phyloP scores from a whole-genome alignment of 2,113 vertebrate genomes.

The Psophia crepitans region DNA sequence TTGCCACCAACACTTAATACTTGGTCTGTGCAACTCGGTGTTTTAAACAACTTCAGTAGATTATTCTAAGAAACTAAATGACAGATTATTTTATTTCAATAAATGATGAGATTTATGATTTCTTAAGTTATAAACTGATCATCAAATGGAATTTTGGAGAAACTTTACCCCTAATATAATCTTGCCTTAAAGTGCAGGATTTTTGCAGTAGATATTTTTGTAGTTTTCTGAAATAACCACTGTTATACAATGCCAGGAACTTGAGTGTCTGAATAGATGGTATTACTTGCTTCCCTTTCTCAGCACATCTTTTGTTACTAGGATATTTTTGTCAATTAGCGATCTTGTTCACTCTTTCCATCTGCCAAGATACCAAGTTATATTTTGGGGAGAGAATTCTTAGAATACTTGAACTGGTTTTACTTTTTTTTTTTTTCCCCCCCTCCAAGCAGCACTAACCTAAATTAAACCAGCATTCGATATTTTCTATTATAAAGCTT shows the following conservation, averaged over 20 bases:
- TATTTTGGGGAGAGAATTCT: constrained; percentile 16
- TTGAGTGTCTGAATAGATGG: neutral
- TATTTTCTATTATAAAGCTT: neutral
- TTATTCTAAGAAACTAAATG: neutral
- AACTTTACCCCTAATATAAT: neutral
- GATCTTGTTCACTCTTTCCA: neutral
- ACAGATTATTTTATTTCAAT: neutral
- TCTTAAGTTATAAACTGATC: neutral
- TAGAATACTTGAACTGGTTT: neutral
- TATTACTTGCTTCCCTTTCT: neutral
- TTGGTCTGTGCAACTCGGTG: neutral
- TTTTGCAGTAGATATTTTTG: neutral
- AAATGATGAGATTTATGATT: neutral
- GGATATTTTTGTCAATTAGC: constrained; percentile 35
- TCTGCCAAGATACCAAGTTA: constrained; percentile 13
- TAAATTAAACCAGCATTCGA: neutral
- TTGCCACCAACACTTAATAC: neutral
- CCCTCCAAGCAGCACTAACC: neutral
- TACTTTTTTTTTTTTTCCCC: neutral
- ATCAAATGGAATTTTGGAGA: neutral
- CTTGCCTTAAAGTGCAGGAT: neutral
- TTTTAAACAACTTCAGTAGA: neutral
- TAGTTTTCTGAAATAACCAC: neutral
- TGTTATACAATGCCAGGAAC: neutral
- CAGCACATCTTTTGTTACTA: constrained; percentile 24